These are phyloP conservation scores for Monoplex corrugatus DNA, from an alignment of 2,888 invertebrate genomes.

Conservation along the genomic window DNA sequence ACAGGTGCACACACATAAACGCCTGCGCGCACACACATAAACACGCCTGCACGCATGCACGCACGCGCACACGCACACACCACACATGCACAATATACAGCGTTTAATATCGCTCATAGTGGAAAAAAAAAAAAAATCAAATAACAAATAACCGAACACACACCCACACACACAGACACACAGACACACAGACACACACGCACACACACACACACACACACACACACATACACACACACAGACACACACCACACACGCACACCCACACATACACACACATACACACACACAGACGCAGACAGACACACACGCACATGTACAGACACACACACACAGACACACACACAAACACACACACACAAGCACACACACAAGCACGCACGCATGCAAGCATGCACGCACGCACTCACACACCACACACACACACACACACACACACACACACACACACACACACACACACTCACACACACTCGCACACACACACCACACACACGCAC, in stretches of 20 bases:
- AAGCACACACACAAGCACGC: background rate
- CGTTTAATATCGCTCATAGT: background rate
- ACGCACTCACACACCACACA: background rate
- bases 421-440: background rate
- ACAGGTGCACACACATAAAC: too few species aligned
- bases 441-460: too few species aligned
- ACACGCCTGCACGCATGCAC: too few species aligned
- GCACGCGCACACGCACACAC: background rate
- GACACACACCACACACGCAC: slow-evolving; percentile 13
- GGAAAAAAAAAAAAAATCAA: too few species aligned
- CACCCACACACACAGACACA: background rate
- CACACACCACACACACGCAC: too few species aligned
- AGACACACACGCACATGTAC: background rate
- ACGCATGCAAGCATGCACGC: background rate
- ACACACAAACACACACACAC: background rate
- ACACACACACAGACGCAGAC: slow-evolving; percentile 17
- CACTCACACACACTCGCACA: too few species aligned
- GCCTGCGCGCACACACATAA: too few species aligned
- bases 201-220: slow-evolving; percentile 17
- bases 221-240: slow-evolving; percentile 22
- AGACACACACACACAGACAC: background rate
- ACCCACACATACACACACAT: background rate
- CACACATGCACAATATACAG: background rate
- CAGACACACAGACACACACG: background rate
- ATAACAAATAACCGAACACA: background rate